These are phyloP conservation scores for Centropus unirufus DNA, from an alignment of 2,113 vertebrate species.

Conservation along the genomic window DNA sequence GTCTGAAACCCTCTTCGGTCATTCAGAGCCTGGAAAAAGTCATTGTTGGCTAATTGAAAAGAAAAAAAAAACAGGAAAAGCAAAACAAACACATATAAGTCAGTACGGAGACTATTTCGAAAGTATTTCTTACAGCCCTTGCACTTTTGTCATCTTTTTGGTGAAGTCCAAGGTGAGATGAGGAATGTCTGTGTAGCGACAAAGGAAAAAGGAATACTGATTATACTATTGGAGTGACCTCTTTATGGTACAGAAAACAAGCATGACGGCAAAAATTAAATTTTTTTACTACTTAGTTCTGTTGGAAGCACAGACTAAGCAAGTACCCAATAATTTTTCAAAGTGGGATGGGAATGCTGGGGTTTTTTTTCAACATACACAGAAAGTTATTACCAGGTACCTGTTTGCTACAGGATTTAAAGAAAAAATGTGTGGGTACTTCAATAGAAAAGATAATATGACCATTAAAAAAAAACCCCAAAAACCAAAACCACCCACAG, in stretches of 20 bases:
- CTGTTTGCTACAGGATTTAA: background rate
- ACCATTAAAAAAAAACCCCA: background rate
- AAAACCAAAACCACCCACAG: background rate
- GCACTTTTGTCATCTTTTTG: constrained; percentile 56
- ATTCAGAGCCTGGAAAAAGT: constrained; percentile 85
- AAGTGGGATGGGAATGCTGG: background rate
- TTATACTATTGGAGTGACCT: background rate
- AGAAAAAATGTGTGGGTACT: background rate
- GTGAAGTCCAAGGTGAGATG: constrained; percentile 42
- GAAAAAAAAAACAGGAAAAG: constrained; percentile 1
- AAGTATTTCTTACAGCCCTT: constrained; percentile 56
- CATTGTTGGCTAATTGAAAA: constrained; percentile 82
- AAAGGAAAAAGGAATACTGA: constrained; percentile 48
- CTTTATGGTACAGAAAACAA: background rate
- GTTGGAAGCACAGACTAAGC: background rate
- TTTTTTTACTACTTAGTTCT: background rate
- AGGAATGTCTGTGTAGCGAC: constrained; percentile 38
- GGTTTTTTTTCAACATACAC: background rate
- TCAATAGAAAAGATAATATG: background rate
- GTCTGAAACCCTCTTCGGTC: constrained; percentile 74
- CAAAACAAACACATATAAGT: constrained; percentile 53
- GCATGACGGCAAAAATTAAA: background rate
- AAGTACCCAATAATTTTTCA: background rate
- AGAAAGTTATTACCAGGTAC: background rate
- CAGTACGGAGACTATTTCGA: constrained; percentile 25